Evolutionary conservation across 1,140 invertebrate genomes (phyloP).

Genomic region (Manduca sexta): DNA sequence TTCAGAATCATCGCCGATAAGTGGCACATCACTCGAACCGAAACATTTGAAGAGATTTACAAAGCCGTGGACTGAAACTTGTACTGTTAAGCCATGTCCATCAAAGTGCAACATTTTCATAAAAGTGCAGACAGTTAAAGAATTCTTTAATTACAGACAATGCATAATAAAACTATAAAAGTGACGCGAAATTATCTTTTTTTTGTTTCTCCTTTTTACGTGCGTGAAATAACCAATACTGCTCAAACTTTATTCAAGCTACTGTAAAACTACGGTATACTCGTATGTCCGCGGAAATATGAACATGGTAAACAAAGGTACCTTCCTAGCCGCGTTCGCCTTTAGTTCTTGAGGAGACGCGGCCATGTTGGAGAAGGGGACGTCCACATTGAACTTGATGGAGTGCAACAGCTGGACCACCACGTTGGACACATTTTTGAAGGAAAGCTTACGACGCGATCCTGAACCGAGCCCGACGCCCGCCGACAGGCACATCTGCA

Average conservation of each 20-base stretch:
- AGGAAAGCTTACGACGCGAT: constrained; percentile 86
- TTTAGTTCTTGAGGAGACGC: constrained; percentile 77
- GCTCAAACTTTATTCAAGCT: too few relatives aligned
- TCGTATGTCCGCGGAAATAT: not conserved
- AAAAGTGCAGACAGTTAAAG: constrained; percentile 29
- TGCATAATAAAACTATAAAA: too few relatives aligned
- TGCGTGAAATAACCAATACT: too few relatives aligned
- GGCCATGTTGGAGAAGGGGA: constrained; percentile 93
- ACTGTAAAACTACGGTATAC: too few relatives aligned
- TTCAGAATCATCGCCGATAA: constrained; percentile 27
- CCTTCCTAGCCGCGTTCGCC: constrained; percentile 77
- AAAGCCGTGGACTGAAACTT: constrained; percentile 44
- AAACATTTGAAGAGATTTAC: constrained; percentile 42
- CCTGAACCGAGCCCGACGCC: constrained; percentile 76
- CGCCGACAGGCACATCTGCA: constrained; percentile 75
- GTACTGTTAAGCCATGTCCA: constrained; percentile 45
- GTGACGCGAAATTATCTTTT: too few relatives aligned
- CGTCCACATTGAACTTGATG: constrained; percentile 93
- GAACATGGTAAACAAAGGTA: constrained; percentile 35
- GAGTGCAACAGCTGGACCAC: constrained; percentile 92
- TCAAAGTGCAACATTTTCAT: constrained; percentile 22
- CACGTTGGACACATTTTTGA: constrained; percentile 93
- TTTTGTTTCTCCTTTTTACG: too few relatives aligned
- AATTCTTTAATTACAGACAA: not conserved
- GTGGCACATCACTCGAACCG: constrained; percentile 36